Conservation (phyloP, 2,113 vertebrate species). For the Xyliphius kryptos region DNA sequence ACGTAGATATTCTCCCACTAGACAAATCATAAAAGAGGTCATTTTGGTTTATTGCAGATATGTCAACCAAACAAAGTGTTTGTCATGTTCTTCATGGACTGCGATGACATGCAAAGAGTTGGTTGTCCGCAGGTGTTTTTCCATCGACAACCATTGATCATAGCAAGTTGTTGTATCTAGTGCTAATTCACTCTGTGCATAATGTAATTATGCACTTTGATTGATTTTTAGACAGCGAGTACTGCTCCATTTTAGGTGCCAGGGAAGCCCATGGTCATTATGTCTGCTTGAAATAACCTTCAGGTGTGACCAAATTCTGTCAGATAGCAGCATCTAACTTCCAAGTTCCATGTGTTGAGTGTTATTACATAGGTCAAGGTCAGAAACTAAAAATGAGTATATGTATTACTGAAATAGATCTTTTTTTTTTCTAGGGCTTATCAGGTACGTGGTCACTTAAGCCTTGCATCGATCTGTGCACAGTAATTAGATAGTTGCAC, state of each 20-base stretch:
- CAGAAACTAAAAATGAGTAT: background rate
- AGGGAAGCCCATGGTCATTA: constrained; percentile 29
- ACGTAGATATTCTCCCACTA: constrained; percentile 11
- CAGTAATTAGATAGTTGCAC: constrained; percentile 5
- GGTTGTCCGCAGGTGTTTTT: background rate
- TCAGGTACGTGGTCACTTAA: background rate
- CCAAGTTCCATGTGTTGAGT: constrained; percentile 33
- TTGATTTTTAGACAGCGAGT: constrained; percentile 39
- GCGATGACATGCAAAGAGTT: too few species aligned
- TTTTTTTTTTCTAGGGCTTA: too few species aligned
- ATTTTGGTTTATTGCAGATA: constrained; percentile 2
- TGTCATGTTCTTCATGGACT: too few species aligned
- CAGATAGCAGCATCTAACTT: constrained; percentile 45
- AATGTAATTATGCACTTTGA: constrained; percentile 43
- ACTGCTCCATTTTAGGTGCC: constrained; percentile 25
- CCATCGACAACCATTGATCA: background rate
- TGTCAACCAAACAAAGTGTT: background rate
- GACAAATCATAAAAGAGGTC: background rate
- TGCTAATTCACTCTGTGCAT: constrained; percentile 7
- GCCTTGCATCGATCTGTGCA: constrained; percentile 2
- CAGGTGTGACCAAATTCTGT: constrained; percentile 31
- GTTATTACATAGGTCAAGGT: background rate
- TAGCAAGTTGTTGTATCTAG: background rate
- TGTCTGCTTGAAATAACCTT: constrained; percentile 35
- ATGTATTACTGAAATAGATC: too few species aligned